Evolutionary conservation across 2,888 invertebrate genomes (phyloP).

Genomic region (Melanchra persicariae): DNA sequence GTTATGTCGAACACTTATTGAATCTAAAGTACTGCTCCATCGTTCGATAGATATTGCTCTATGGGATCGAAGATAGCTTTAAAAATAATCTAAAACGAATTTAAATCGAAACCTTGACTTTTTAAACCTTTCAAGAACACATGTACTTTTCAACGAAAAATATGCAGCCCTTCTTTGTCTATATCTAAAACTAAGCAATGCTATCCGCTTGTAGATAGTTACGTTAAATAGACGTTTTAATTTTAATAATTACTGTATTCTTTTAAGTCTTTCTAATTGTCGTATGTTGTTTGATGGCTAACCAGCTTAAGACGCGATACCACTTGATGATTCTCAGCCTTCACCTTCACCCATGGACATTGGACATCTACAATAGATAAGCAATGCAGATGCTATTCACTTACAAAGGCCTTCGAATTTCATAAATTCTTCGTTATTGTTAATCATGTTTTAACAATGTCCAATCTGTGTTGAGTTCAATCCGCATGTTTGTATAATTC

Average conservation of each 20-base stretch:
- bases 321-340: too few species aligned
- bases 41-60: slow-evolving; percentile 54
- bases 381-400: background rate
- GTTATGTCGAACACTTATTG: slow-evolving; percentile 67
- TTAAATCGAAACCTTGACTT: background rate
- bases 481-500: slow-evolving; percentile 36
- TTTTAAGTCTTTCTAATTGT: background rate
- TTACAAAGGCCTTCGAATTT: background rate
- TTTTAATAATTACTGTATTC: background rate
- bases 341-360: too few species aligned
- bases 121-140: background rate
- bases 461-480: slow-evolving; percentile 11
- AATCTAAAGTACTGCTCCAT: slow-evolving; percentile 66
- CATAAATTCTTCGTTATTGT: slow-evolving; percentile 9
- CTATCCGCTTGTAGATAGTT: too few species aligned
- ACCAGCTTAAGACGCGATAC: too few species aligned
- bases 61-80: slow-evolving; percentile 28
- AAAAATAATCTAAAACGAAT: background rate
- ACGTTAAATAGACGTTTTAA: background rate
- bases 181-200: too few species aligned
- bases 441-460: slow-evolving; percentile 16
- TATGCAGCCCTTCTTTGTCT: too few species aligned
- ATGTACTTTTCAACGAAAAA: background rate
- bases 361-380: background rate
- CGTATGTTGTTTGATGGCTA: background rate